These are phyloP conservation scores for Odocoileus virginianus DNA, from an alignment of 2,113 vertebrate species.

Conservation along the genomic window DNA sequence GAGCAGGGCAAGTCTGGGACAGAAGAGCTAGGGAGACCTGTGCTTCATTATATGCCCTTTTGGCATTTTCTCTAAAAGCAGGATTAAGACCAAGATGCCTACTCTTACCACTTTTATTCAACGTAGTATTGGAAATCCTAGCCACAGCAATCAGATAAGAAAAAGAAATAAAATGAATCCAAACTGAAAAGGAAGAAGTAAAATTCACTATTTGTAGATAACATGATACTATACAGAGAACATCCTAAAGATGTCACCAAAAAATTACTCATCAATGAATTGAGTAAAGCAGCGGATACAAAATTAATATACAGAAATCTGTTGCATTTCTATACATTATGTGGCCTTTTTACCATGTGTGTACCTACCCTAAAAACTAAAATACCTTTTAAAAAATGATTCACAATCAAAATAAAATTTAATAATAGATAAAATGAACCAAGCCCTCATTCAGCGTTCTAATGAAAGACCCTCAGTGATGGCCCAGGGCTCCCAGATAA, in stretches of 20 bases:
- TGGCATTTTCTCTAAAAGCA: neutral
- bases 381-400: neutral
- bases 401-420: constrained; percentile 33
- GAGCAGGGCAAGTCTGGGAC: neutral
- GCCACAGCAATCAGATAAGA: neutral
- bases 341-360: neutral
- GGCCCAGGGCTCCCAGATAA: neutral
- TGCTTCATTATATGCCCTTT: neutral
- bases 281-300: neutral
- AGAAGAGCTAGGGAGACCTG: neutral
- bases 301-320: neutral
- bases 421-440: neutral
- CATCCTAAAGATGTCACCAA: neutral
- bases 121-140: neutral
- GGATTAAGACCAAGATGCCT: neutral
- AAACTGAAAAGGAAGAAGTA: neutral
- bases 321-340: neutral
- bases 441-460: neutral
- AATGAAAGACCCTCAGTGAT: neutral
- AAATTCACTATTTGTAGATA: neutral
- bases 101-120: neutral
- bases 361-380: neutral
- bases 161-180: neutral
- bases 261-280: neutral
- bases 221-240: neutral